Percentiles rank a stretch among this genome's conserved stretches.
These are phyloP conservation scores for Ochropleura plecta DNA, from an alignment of 2,888 invertebrate species.

Conservation along the genomic window DNA sequence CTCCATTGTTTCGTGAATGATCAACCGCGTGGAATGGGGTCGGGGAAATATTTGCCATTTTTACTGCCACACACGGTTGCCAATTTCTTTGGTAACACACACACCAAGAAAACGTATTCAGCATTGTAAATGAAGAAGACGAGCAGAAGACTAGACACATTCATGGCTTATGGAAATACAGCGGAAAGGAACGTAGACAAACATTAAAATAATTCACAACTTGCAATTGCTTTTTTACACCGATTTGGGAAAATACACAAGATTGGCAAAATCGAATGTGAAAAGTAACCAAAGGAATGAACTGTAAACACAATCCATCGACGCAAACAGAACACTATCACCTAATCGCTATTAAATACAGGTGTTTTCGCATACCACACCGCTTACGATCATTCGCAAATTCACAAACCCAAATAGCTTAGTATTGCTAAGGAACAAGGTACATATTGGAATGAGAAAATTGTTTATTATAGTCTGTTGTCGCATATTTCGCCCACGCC, in stretches of 20 bases:
- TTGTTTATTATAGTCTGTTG: constrained; percentile 71
- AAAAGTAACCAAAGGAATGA: constrained; percentile 37
- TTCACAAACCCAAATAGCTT: constrained; percentile 70
- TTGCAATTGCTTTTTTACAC: background rate
- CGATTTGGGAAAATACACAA: background rate
- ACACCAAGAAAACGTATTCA: constrained; percentile 43
- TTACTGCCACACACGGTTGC: constrained; percentile 52
- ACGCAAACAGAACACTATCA: constrained; percentile 69
- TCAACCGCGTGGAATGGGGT: constrained; percentile 68
- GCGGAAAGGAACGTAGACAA: constrained; percentile 22
- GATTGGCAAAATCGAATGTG: constrained; percentile 3
- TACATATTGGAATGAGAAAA: constrained; percentile 75
- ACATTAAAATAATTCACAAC: constrained; percentile 10
- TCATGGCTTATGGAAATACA: constrained; percentile 24
- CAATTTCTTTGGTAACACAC: constrained; percentile 52
- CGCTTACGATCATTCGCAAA: constrained; percentile 74
- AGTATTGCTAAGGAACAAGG: constrained; percentile 74
- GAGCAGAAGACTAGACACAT: constrained; percentile 26
- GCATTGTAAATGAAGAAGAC: constrained; percentile 27
- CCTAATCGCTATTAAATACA: constrained; percentile 78
- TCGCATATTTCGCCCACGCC: constrained; percentile 86
- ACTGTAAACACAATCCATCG: constrained; percentile 37
- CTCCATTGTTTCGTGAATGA: constrained; percentile 81
- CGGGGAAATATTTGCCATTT: constrained; percentile 65
- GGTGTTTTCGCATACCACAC: constrained; percentile 83